Base-by-base conservation (phyloP, 2,113 vertebrate genomes). In the Datnioides undecimradiatus region DNA sequence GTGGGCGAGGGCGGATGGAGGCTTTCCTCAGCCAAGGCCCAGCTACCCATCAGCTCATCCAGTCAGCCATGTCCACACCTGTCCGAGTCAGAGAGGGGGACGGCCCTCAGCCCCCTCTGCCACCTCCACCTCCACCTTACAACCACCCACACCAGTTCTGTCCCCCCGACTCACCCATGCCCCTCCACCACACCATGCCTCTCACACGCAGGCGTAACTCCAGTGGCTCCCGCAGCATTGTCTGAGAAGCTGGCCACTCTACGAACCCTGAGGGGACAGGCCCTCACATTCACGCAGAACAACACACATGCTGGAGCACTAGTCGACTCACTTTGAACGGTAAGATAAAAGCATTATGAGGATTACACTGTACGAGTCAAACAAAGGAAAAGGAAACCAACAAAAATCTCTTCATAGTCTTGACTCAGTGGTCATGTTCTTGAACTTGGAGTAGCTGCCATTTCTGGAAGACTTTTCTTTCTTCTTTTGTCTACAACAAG, bases 61-160 rank as follows among this genome's bases (percentile, higher is more conserved):
- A 96, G 72, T 97, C 96, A 11, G 96, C 97, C 58, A 89, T 96
- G 93, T 97, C 97, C 79, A 97, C 96, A 1, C 96, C 98, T 1
- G 95, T 94, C 83, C 94, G 83, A 5, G 94, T 95, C 16, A 93
- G 92, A 76, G 96, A 96, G 77, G 96, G 95, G 33, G 96, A 96
- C 0, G 88, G 95, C 84, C 96, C 96, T 85, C 97, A 97, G 87
- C 98, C 97, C 14, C 98, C 97, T 0, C 93, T 98, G 68, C 97
- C 97, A 1, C 98, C 97, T 0, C 97, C 98, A 0, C 98, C 97
- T 0, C 98, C 97, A 38, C 97, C 97, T 52, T 99, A 99, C 94
- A 98, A 99, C 90, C 97, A 97, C 86, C 98, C 98, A 0, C 98
- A 98, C 89, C 98, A 99, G 88, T 98, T 96, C 80, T 99, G 97